Evolutionary conservation across 2,797 vertebrate species (phyloP).

Genomic region (Mastacembelus armatus): DNA sequence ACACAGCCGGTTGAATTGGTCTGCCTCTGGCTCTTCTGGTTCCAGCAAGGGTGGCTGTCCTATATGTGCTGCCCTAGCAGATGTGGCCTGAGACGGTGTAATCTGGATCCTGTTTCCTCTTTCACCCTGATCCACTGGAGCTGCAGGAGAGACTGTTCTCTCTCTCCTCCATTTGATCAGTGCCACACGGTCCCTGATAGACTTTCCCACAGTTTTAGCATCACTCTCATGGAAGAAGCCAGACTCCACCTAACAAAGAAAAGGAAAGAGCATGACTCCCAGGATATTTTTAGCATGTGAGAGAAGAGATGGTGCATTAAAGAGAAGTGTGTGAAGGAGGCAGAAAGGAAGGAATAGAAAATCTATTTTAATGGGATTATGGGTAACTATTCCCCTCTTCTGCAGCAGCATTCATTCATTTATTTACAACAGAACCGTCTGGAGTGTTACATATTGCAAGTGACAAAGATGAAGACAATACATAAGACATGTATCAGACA

Average conservation of each 20-base stretch:
- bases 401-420: conserved; percentile 50
- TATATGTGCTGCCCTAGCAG: conserved; percentile 79
- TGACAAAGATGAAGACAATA: background rate
- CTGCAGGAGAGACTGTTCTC: conserved; percentile 86
- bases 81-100: conserved; percentile 78
- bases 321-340: conserved; percentile 29
- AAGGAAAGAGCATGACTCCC: conserved; percentile 45
- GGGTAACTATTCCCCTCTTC: conserved; percentile 55
- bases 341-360: conserved; percentile 49
- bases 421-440: conserved; percentile 45
- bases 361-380: conserved; percentile 65
- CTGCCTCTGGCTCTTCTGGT: conserved; percentile 87
- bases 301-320: conserved; percentile 46
- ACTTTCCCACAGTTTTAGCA: conserved; percentile 94
- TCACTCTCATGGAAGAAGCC: conserved; percentile 96
- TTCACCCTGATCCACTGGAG: conserved; percentile 71
- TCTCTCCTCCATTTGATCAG: conserved; percentile 95
- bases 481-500: background rate
- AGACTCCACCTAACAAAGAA: conserved; percentile 89
- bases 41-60: conserved; percentile 83
- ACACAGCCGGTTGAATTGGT: conserved; percentile 87
- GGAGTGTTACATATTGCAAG: conserved; percentile 28
- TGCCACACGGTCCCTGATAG: conserved; percentile 92
- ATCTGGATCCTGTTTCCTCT: conserved; percentile 72
- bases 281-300: conserved; percentile 69